Percentiles rank a stretch among this genome's conserved stretches.
Evolutionary conservation across 2,113 vertebrate genomes (phyloP).

Genomic region (Petaurus breviceps): DNA sequence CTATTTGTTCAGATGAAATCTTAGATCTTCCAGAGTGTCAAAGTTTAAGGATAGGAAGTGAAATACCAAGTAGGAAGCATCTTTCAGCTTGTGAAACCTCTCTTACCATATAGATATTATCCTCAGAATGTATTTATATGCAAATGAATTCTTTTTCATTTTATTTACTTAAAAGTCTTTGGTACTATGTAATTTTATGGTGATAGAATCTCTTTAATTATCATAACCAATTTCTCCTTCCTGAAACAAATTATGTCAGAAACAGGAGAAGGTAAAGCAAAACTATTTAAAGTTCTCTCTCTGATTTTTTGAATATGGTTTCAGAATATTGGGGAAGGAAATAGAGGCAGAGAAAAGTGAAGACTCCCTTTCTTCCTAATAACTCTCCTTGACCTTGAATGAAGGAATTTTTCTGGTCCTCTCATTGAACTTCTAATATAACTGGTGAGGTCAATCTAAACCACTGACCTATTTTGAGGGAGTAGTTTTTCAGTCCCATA

Average conservation of each 20-base stretch:
- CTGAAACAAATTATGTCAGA: neutral
- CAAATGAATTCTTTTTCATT: neutral
- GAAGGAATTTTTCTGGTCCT: neutral
- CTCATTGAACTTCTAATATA: neutral
- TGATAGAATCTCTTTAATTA: neutral
- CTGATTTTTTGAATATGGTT: neutral
- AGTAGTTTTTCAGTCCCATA: neutral
- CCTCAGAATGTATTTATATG: neutral
- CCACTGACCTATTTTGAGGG: slow-evolving; percentile 10
- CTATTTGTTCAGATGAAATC: neutral
- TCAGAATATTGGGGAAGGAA: neutral
- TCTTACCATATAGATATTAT: neutral
- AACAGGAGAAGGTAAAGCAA: neutral
- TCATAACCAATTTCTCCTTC: neutral
- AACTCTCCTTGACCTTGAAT: neutral
- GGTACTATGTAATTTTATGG: neutral
- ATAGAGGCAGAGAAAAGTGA: neutral
- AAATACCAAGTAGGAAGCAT: neutral
- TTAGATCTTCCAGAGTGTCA: neutral
- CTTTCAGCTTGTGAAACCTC: neutral
- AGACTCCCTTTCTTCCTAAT: neutral
- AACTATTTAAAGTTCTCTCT: neutral
- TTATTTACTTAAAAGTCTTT: neutral
- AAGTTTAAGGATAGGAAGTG: neutral
- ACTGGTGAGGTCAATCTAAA: slow-evolving; percentile 9